Conservation (phyloP, 2,888 invertebrate genomes). For the Taenaris catops region DNA sequence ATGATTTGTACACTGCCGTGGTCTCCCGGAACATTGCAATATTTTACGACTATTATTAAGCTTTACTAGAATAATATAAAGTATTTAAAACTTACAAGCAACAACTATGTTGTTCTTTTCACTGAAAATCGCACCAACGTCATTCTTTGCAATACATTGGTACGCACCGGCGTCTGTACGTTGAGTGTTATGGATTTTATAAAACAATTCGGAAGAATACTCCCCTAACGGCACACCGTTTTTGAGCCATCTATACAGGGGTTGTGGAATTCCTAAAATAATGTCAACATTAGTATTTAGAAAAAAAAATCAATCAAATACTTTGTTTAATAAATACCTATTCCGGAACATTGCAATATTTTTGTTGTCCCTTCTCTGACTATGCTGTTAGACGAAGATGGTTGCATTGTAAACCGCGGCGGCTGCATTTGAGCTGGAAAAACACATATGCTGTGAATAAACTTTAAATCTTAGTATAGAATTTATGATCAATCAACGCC, state of each 20-base stretch:
- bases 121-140: constrained; percentile 95
- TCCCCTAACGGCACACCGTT: constrained; percentile 90
- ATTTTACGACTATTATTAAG: too few relatives aligned
- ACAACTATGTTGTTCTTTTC: constrained; percentile 93
- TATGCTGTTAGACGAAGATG: constrained; percentile 91
- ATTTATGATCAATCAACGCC: too few relatives aligned
- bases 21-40: too few relatives aligned
- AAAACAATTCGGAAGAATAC: constrained; percentile 90
- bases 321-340: too few relatives aligned
- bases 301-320: too few relatives aligned
- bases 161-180: constrained; percentile 93
- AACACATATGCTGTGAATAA: too few relatives aligned
- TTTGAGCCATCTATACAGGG: constrained; percentile 95
- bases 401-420: constrained; percentile 92
- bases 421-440: constrained; percentile 84
- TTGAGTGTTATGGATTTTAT: constrained; percentile 90
- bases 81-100: constrained; percentile 87
- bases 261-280: constrained; percentile 90
- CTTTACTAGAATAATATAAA: too few relatives aligned
- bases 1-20: too few relatives aligned
- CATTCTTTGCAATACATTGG: constrained; percentile 95
- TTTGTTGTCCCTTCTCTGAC: constrained; percentile 93
- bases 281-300: too few relatives aligned
- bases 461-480: too few relatives aligned
- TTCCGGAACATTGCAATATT: constrained; percentile 95